These are phyloP conservation scores for Salmo trutta DNA, from an alignment of 2,797 vertebrate species.

Conservation along the genomic window DNA sequence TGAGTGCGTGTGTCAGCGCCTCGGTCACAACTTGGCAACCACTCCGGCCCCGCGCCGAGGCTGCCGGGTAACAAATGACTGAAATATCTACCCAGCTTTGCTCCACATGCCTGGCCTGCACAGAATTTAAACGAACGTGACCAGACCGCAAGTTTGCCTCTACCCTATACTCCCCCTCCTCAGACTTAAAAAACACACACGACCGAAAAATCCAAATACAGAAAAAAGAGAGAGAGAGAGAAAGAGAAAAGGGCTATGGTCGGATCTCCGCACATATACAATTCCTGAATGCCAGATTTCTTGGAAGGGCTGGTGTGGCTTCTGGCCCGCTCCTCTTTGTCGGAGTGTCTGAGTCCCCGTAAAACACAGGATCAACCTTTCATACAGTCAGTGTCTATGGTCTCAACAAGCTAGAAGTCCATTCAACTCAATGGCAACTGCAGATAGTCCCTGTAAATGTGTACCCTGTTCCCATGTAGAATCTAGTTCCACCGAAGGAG, in stretches of 20 bases:
- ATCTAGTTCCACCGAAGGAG: neutral
- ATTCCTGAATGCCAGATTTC: conserved; percentile 59
- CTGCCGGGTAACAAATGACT: conserved; percentile 66
- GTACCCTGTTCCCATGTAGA: neutral
- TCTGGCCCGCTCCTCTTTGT: conserved; percentile 63
- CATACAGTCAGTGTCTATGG: neutral
- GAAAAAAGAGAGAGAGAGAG: conserved; percentile 1
- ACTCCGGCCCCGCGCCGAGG: conserved; percentile 31
- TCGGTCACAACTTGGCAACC: conserved; percentile 64
- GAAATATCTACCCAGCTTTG: conserved; percentile 61
- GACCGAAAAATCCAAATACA: neutral
- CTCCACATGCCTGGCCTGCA: conserved; percentile 55
- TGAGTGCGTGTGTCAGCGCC: conserved; percentile 64
- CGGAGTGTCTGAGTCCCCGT: conserved; percentile 18
- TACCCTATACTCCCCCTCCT: conserved; percentile 8
- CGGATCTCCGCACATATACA: conserved; percentile 52
- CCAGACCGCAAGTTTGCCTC: conserved; percentile 50
- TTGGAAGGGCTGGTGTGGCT: conserved; percentile 61
- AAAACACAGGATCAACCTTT: neutral
- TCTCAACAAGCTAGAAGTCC: neutral
- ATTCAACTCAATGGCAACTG: neutral
- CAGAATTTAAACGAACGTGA: conserved; percentile 58
- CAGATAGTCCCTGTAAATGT: neutral
- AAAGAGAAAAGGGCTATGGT: conserved; percentile 24
- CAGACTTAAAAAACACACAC: conserved; percentile 23